A percentile compares a stretch with the other conserved stretches of the same genome.
Conservation (phyloP, 2,113 vertebrate species). For the Sylvietta virens region DNA sequence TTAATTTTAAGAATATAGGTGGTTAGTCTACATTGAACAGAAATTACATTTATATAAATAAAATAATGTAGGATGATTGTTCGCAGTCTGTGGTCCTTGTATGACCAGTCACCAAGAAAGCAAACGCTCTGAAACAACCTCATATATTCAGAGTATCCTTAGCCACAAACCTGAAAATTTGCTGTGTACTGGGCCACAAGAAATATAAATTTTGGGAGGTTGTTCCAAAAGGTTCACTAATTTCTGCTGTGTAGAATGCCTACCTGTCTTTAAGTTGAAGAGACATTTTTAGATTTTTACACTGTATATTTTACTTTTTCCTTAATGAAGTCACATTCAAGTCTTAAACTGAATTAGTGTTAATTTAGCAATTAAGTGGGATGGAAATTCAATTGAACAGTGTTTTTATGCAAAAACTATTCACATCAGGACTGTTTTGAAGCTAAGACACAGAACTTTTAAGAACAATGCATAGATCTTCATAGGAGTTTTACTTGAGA, state of each 20-base stretch:
- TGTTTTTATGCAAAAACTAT: not conserved
- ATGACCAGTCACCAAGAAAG: not conserved
- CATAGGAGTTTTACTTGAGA: not conserved
- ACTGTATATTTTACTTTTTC: not conserved
- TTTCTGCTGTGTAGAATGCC: not conserved
- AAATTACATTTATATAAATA: not conserved
- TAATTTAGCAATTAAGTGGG: not conserved
- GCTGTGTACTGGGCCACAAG: not conserved
- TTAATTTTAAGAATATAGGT: not conserved
- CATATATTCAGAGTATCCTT: not conserved
- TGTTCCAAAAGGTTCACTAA: not conserved
- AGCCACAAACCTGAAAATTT: not conserved
- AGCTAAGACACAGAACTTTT: not conserved
- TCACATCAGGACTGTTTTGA: not conserved
- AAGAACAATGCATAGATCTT: not conserved
- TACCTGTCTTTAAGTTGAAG: not conserved
- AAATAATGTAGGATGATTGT: not conserved
- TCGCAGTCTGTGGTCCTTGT: not conserved
- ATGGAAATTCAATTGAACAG: not conserved
- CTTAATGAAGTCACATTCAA: not conserved
- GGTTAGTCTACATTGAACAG: not conserved
- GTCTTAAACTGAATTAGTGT: not conserved
- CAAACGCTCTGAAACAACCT: not conserved
- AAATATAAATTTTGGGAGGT: not conserved
- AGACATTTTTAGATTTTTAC: not conserved